Conservation (phyloP, 2,888 invertebrate genomes). For the Lymantria monacha region DNA sequence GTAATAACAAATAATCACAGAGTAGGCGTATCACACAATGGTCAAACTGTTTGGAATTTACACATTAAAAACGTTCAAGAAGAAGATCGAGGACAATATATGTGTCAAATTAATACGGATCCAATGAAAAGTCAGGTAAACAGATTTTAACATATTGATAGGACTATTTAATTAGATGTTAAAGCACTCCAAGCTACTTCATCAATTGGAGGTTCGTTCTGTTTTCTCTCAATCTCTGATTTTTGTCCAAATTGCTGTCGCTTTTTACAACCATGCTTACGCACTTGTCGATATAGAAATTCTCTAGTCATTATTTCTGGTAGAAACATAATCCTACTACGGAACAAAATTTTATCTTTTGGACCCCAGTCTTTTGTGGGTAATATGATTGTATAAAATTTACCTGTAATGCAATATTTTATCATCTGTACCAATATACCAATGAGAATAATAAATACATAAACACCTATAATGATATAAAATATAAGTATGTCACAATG, state of each 20-base stretch:
- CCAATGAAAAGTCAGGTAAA: conserved; percentile 96
- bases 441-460: conserved; percentile 43
- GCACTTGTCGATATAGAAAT: conserved; percentile 72
- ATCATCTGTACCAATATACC: conserved; percentile 45
- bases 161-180: conserved; percentile 52
- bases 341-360: conserved; percentile 52
- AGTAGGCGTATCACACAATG: conserved; percentile 92
- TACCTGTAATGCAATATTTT: conserved; percentile 28
- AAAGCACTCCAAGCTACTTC: conserved; percentile 50
- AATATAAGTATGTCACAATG: conserved; percentile 42
- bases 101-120: conserved; percentile 97
- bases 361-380: conserved; percentile 66
- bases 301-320: conserved; percentile 78
- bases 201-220: conserved; percentile 24
- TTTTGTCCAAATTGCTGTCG: conserved; percentile 6
- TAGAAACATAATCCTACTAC: conserved; percentile 73
- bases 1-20: conserved; percentile 96
- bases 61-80: conserved; percentile 93
- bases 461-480: conserved; percentile 45
- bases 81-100: conserved; percentile 94
- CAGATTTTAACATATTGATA: conserved; percentile 8
- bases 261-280: conserved; percentile 55
- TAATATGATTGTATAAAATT: conserved; percentile 35
- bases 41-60: conserved; percentile 94
- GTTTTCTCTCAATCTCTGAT: conserved; percentile 1